Evolutionary conservation across 2,888 invertebrate species (phyloP), one percentile per base, ranked within the genome.

Genomic region (Callimorpha dominula): DNA sequence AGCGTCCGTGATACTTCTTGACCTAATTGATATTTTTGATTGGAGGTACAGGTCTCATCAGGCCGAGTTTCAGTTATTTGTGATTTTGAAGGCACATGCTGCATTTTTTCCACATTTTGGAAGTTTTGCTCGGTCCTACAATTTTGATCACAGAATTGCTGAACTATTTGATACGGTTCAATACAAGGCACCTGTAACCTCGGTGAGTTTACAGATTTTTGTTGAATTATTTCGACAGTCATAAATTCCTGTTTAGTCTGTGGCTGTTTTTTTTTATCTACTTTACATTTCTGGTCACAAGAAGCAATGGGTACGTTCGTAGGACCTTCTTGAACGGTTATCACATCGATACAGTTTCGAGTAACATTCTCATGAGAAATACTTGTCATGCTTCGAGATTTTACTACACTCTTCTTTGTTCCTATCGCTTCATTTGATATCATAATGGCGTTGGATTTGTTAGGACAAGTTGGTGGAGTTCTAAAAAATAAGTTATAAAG

Each of bases 351-450:
- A 72, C 78, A 50, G 74, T 75, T 71, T 49, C 62, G 57, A 20
- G 54, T 49, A 69, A 68, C 67, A 20, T 75, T 83, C 52, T 85
- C 85, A 42, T 71, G 68, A 17, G 80, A 65, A 50, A 85, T 64
- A 69, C 81, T 86, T 4, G 81, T 80, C 31, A 85, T 81, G 76
- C 88, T 90, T 65, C 76, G 81, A 15, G 89, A 87, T 81, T 85
- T 86, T 0, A 68, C 70, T 46, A 81, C 78, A 2, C 76, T 71
- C 50, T 81, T 76, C 74, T 75, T 77, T 63, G 74, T 68, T 42
- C 31, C 52, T 78, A 75, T 60, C 43, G 77, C 57, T 43, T 74
- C 71, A 40, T 40, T 67, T 11, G 81, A 84, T n/a, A 65, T 8
- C 17, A 76, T 54, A 7, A 84, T 82, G 9, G 75, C 64, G 60